A percentile compares a stretch with the other conserved stretches of the same genome.
Evolutionary conservation across 53 echinoderm and acorn worm species (phyloP).

Genomic region (Stichopus horrens): DNA sequence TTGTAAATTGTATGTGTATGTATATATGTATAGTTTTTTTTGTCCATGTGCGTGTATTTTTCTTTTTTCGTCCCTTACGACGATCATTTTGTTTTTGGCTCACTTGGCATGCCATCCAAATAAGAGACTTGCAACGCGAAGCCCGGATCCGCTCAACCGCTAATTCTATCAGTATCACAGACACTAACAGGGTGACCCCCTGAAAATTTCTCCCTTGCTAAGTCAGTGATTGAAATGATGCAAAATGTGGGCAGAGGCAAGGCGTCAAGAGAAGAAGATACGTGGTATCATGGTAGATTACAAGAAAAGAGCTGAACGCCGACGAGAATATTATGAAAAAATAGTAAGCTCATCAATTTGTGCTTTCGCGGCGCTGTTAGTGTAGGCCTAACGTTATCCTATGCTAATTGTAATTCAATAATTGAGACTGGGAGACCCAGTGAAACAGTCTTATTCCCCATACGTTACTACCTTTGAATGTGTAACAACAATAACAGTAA

Average conservation of each 20-base stretch:
- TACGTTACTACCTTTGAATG: too few relatives aligned
- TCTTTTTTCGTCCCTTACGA: too few relatives aligned
- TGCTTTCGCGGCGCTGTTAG: background rate
- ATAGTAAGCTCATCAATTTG: constrained; percentile 70
- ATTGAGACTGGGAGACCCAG: too few relatives aligned
- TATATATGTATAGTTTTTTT: too few relatives aligned
- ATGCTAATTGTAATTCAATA: too few relatives aligned
- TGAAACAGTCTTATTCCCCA: too few relatives aligned
- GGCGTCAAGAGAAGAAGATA: constrained; percentile 90
- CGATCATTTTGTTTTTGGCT: background rate
- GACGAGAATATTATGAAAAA: constrained; percentile 95
- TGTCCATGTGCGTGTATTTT: too few relatives aligned
- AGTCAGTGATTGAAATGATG: background rate
- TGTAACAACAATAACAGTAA: too few relatives aligned
- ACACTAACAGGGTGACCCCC: background rate
- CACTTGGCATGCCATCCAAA: background rate
- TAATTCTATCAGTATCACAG: background rate
- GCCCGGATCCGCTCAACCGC: background rate
- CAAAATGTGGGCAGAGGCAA: constrained; percentile 98
- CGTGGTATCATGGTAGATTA: constrained; percentile 98
- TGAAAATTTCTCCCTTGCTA: background rate
- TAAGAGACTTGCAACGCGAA: background rate
- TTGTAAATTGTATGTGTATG: too few relatives aligned
- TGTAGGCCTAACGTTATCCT: background rate
- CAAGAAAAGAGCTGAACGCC: constrained; percentile 93